Evolutionary conservation across 2,113 vertebrate genomes (phyloP).

Genomic region (Pandion haliaetus): DNA sequence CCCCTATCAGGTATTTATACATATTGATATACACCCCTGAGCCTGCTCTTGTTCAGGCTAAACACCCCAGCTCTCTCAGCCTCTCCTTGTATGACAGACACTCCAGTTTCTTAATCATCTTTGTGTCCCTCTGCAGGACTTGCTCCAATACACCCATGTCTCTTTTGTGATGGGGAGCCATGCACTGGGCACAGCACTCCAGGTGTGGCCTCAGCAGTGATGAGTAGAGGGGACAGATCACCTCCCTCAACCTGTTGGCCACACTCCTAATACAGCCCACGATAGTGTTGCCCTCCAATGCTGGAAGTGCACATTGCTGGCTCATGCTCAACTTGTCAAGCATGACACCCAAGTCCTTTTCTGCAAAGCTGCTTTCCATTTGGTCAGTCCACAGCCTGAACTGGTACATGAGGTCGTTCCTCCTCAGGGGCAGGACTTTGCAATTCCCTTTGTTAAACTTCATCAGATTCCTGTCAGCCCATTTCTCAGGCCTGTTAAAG

Average conservation of each 20-base stretch:
- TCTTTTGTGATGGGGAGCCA: neutral
- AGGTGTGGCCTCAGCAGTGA: neutral
- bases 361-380: neutral
- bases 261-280: neutral
- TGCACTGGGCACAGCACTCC: neutral
- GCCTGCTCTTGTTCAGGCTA: neutral
- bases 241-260: neutral
- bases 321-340: neutral
- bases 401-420: neutral
- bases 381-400: neutral
- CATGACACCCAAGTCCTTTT: neutral
- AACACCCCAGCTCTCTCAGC: neutral
- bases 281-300: neutral
- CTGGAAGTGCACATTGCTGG: neutral
- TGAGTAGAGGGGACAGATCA: neutral
- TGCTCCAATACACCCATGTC: neutral
- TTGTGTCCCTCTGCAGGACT: neutral
- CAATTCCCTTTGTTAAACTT: neutral
- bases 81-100: neutral
- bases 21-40: neutral
- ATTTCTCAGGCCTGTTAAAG: neutral
- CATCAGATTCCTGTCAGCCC: neutral
- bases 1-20: neutral
- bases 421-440: neutral
- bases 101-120: neutral